Evolutionary conservation across 2,113 vertebrate species (phyloP), one percentile per base, ranked within the genome.

Genomic region (Sula dactylatra): DNA sequence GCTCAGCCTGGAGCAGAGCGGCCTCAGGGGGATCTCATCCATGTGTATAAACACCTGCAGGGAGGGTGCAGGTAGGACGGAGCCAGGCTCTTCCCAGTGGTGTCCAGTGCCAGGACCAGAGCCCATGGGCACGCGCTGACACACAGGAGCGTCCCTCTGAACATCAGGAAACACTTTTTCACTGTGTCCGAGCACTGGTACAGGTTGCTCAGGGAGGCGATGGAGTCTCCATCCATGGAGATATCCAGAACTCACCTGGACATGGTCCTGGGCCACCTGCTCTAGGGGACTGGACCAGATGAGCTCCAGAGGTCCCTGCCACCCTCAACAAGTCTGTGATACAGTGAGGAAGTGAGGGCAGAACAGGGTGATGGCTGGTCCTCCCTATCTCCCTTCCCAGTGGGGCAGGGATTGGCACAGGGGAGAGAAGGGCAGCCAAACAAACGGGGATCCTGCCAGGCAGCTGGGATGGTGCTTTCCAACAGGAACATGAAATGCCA

Each of bases 401-500:
- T 27, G 2, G 31, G 13, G 2, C 40, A 61, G 61, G 40, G n/a
- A 11, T 29, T 2, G 5, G 55, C 44, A 13, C 38, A 36, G 58
- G 44, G 44, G 19, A 24, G 16, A 50, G 47, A 21, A n/a, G 65
- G 47, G 74, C 27, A 36, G 42, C 92, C 64, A 32, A 20, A 62
- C 7, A 0, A 7, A 16, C 4, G 0, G 29, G 27, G 18, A 32
- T 7, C 17, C 36, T 8, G 38, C 61, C 67, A 13, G 32, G 61
- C 36, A 22, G 16, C 71, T 26, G 65, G 77, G 42, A 74, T 2
- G 1, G 42, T 4, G 5, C 42, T 29, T 47, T 31, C 38, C 52
- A 12, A 9, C 24, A 4, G 17, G 29, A 5, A 50, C 50, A 40
- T 1, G 0, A 1, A 40, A 12, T 1, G 0, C 25, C 72, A 52